These are phyloP conservation scores for Nannospalax galili DNA, from an alignment of 2,113 vertebrate genomes.

Conservation along the genomic window DNA sequence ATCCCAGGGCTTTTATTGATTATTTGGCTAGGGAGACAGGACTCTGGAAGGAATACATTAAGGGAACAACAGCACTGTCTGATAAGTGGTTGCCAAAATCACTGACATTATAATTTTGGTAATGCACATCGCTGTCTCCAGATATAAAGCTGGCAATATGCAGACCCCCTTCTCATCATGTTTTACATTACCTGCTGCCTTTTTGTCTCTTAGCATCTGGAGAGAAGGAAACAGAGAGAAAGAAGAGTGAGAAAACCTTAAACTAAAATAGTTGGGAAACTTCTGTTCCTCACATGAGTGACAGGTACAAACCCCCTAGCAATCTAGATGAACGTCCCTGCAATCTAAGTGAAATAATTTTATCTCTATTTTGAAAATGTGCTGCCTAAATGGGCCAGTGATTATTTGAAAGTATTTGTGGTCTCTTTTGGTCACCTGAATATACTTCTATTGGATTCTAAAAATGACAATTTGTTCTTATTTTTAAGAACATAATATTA, in stretches of 20 bases:
- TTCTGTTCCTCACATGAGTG: background rate
- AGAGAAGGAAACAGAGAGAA: background rate
- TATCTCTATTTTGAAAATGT: background rate
- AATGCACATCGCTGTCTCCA: background rate
- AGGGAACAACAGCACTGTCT: background rate
- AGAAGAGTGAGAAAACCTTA: background rate
- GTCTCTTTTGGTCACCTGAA: background rate
- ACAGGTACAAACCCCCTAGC: background rate
- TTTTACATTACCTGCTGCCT: background rate
- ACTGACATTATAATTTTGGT: slow-evolving; percentile 40
- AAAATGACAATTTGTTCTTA: slow-evolving; percentile 1
- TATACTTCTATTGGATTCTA: background rate
- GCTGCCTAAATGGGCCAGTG: background rate
- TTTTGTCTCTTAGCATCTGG: background rate
- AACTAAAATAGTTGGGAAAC: background rate
- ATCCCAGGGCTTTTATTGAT: slow-evolving; percentile 65
- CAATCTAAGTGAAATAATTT: slow-evolving; percentile 26
- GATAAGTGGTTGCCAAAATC: slow-evolving; percentile 59
- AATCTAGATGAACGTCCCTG: background rate
- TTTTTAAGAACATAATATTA: background rate
- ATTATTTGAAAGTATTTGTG: background rate
- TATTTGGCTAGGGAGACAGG: slow-evolving; percentile 52
- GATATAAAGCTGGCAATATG: background rate
- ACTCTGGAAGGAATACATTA: slow-evolving; percentile 60
- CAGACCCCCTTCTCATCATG: background rate